These are phyloP conservation scores for Drosophila meridionalis DNA, from an alignment of 2,888 invertebrate genomes.

Conservation along the genomic window DNA sequence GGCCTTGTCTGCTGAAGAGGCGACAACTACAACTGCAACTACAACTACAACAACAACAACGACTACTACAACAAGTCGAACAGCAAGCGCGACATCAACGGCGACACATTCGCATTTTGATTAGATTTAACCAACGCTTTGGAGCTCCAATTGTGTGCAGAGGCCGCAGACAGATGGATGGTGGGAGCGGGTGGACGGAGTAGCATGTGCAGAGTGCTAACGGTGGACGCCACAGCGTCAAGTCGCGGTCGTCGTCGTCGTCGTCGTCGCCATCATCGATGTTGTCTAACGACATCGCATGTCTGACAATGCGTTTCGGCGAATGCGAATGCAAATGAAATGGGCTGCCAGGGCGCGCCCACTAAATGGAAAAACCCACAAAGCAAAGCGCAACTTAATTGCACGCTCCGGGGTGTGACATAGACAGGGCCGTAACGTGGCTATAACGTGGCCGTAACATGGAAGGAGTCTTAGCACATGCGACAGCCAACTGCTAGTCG, in stretches of 20 bases:
- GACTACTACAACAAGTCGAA: constrained; percentile 54
- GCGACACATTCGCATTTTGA: constrained; percentile 74
- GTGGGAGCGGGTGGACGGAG: background rate
- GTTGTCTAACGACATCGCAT: constrained; percentile 67
- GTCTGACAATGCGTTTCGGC: constrained; percentile 74
- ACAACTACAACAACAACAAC: constrained; percentile 46
- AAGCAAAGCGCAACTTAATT: constrained; percentile 72
- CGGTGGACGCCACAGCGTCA: constrained; percentile 47
- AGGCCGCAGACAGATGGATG: constrained; percentile 20
- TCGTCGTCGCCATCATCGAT: constrained; percentile 41
- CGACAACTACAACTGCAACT: constrained; percentile 58
- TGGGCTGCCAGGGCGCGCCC: constrained; percentile 63
- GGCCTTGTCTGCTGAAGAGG: constrained; percentile 41
- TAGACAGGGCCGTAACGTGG: background rate
- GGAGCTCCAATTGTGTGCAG: constrained; percentile 69
- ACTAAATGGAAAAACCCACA: constrained; percentile 74
- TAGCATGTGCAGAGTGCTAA: constrained; percentile 1
- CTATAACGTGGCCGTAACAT: background rate
- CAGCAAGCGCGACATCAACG: constrained; percentile 55
- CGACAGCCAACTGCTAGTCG: constrained; percentile 23
- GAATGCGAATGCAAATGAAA: constrained; percentile 58
- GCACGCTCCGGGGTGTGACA: constrained; percentile 57
- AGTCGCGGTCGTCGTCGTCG: constrained; percentile 31
- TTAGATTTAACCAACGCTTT: constrained; percentile 73
- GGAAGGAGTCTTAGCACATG: constrained; percentile 4